Conservation (phyloP, 2,113 vertebrate genomes). For the Cranoglanis bouderius region DNA sequence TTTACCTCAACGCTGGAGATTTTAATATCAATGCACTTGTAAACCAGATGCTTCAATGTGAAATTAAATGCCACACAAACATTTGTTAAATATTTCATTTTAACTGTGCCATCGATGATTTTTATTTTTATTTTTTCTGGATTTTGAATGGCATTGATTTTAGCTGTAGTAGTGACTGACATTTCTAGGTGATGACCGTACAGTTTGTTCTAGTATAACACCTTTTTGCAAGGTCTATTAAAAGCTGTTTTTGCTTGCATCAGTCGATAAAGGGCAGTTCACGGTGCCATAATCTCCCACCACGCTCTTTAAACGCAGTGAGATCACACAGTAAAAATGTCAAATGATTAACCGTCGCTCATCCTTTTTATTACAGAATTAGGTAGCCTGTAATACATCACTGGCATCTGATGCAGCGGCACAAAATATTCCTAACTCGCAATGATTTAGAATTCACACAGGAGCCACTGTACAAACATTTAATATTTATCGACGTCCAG, state of each 20-base stretch:
- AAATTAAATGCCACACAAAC: background rate
- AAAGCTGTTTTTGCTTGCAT: background rate
- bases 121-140: no score
- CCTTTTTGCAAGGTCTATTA: slow-evolving; percentile 19
- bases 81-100: background rate
- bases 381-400: slow-evolving; percentile 28
- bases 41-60: background rate
- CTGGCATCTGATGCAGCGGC: background rate
- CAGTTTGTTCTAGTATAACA: slow-evolving; percentile 9
- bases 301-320: slow-evolving; percentile 20
- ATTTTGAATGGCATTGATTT: slow-evolving; percentile 8
- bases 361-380: slow-evolving; percentile 39
- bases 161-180: background rate
- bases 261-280: slow-evolving; percentile 24
- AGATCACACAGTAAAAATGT: slow-evolving; percentile 28
- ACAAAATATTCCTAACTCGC: slow-evolving; percentile 36
- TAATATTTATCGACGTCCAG: slow-evolving; percentile 35
- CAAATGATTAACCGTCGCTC: slow-evolving; percentile 37
- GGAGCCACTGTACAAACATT: slow-evolving; percentile 32
- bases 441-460: slow-evolving; percentile 32
- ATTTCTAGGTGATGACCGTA: slow-evolving; percentile 18
- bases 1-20: background rate
- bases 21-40: background rate
- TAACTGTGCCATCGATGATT: background rate
- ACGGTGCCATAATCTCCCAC: slow-evolving; percentile 16